phyloP scores from a whole-genome alignment of 2,888 invertebrate species.

The Caradrina clavipalpis region DNA sequence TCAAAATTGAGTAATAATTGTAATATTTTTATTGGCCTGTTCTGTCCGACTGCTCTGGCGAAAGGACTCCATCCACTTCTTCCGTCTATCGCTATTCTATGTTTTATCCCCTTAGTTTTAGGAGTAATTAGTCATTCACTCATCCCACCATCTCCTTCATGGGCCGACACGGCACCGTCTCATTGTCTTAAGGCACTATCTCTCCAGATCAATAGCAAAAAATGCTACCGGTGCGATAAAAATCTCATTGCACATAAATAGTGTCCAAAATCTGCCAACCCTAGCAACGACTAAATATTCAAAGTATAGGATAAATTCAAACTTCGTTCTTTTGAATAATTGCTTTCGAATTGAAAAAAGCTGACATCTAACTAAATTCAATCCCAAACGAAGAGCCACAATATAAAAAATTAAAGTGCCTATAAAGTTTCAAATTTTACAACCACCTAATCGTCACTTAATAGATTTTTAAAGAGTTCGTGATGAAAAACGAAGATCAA shows the following conservation, averaged over 20 bases:
- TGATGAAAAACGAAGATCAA: conserved; percentile 52
- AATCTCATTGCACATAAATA: neutral
- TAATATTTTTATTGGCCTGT: too few relatives aligned
- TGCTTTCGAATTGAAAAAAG: conserved; percentile 18
- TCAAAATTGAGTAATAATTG: too few relatives aligned
- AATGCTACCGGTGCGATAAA: too few relatives aligned
- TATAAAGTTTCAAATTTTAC: conserved; percentile 49
- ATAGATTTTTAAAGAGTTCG: conserved; percentile 56
- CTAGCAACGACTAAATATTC: neutral
- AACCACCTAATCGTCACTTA: conserved; percentile 51
- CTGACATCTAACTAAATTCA: conserved; percentile 33
- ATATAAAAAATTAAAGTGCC: conserved; percentile 42
- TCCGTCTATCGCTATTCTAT: too few relatives aligned
- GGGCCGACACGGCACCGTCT: too few relatives aligned
- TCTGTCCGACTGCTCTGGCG: too few relatives aligned
- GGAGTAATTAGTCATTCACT: too few relatives aligned
- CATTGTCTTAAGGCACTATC: too few relatives aligned
- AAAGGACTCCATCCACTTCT: too few relatives aligned
- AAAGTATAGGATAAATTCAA: neutral
- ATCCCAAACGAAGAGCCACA: conserved; percentile 35
- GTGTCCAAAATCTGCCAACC: neutral
- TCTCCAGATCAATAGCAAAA: too few relatives aligned
- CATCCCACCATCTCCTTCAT: too few relatives aligned
- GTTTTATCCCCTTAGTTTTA: too few relatives aligned
- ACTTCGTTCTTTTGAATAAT: conserved; percentile 11